Evolutionary conservation across 2,888 invertebrate genomes (phyloP).

Genomic region (Lasioglossum zephyrum): DNA sequence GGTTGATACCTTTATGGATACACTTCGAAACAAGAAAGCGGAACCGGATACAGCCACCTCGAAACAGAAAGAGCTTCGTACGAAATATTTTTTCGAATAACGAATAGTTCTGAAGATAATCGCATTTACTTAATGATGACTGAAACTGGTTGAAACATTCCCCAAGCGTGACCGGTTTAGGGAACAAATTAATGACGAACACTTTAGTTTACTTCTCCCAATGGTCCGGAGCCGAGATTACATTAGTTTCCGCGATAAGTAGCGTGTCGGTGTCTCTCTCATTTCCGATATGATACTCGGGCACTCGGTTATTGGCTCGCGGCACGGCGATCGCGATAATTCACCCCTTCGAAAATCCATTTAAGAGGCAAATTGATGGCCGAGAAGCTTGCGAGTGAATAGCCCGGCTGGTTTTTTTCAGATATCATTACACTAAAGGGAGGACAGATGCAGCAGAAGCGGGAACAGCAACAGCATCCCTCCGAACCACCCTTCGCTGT

Average conservation of each 20-base stretch:
- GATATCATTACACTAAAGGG: constrained; percentile 81
- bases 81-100: no score
- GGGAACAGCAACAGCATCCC: constrained; percentile 68
- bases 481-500: constrained; percentile 67
- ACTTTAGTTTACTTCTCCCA: not conserved
- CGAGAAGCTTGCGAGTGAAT: constrained; percentile 66
- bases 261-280: not conserved
- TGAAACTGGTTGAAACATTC: not conserved
- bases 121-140: no score
- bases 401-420: constrained; percentile 62
- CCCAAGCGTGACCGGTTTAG: not conserved
- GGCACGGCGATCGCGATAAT: constrained; percentile 6
- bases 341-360: constrained; percentile 61
- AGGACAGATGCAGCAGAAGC: constrained; percentile 80
- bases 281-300: constrained; percentile 11
- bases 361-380: constrained; percentile 80
- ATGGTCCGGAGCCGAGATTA: not conserved
- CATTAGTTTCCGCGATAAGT: constrained; percentile 20
- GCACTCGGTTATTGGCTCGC: constrained; percentile 21
- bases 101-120: no score
- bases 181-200: constrained; percentile 10
- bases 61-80: no score
- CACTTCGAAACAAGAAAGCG: no score
- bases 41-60: no score
- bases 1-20: no score